Evolutionary conservation across 2,113 vertebrate genomes (phyloP), one percentile per base, ranked within the genome.

Genomic region (Ramphastos sulfuratus): DNA sequence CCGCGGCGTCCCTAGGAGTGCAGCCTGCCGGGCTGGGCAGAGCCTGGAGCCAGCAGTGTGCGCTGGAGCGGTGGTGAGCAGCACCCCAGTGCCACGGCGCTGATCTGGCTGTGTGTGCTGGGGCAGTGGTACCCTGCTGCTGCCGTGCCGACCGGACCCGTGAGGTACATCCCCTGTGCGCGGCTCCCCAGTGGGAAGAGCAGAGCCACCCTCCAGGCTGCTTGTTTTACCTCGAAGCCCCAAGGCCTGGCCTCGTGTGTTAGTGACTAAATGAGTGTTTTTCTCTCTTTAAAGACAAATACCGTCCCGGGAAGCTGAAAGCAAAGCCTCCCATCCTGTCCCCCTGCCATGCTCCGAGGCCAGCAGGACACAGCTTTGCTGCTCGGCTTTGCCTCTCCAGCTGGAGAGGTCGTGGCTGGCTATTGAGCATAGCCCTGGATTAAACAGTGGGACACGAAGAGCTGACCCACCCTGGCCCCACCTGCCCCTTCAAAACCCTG

Each of bases 191-290:
- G 7, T 0, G 7, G 56, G 46, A 39, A 67, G 58, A 19, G 9
- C 59, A 44, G 67, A 76, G 6, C 61, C 7, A 0, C 30, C 46
- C 66, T 35, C 33, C 37, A 7, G 46, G 28, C 37, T 6, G 3
- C 20, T 35, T 55, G 69, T 60, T 64, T 69, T n/a, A 33, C 76
- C 50, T 58, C 4, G 0, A 7, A 84, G 27, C 46, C 65, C 39
- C 24, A 7, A 0, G 0, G 0, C 0, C 0, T 72, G 59, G 48
- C 72, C 42, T 59, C 1, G 0, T 25, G 7, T 35, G 4, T 10
- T 24, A 21, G 61, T 46, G 39, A 54, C 76, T 30, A 78, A 85
- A 54, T 8, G 11, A 16, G 18, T 54, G 0, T 1, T 89, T 93
- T 77, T 24, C 76, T n/a, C n/a, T 39, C 55, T 54, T 79, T 39